Base-by-base conservation (phyloP, 2,888 invertebrate genomes). In the Busseola fusca region DNA sequence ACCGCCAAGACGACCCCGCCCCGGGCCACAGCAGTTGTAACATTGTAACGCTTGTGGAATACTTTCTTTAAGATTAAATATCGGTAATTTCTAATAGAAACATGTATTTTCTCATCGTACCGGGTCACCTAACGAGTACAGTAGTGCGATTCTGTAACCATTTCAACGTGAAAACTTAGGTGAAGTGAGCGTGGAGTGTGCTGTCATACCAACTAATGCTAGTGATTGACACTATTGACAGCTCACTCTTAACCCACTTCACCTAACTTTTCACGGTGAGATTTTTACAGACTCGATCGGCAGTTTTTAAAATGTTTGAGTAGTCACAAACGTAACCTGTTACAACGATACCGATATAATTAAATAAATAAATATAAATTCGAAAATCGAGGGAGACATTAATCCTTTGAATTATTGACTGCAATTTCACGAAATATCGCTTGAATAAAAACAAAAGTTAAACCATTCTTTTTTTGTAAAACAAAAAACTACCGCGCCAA, bases 401-500 rank as follows among this genome's bases (percentile, higher is more conserved):
- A 27, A 27, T 56, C 0, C 27, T 54, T 56, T 18, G 18, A 56
- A 30, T 5, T 12, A 30, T 16, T 6, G 21, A 64, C 7, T 54
- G 16, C 7, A 7, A 30, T 57, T 45, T 27, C 1, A 50, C 25
- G 18, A 64, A 48, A 57, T 2, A 34, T 37, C 50, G 5, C 27
- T 52, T 18, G 4, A 52, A 48, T 9, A 60, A 21, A 52, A 71
- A 63, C n/a, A 58, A 34, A 42, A 58, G 9, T 50, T 57, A 48
- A 6, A 57, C 25, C 30, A 50, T n/a, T n/a, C 42, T 65, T 34
- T 56, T 5, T 6, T n/a, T 6, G 25, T 76, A 62, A 69, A 65
- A 52, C 65, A 58, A 72, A 69, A 52, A 37, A 45, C 21, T 48
- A 27, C 18, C 56, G 42, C 58, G 50, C 14, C 21, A 59, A 58